Conservation (phyloP, 2,797 vertebrate genomes). For the Sebastiscus tertius region DNA sequence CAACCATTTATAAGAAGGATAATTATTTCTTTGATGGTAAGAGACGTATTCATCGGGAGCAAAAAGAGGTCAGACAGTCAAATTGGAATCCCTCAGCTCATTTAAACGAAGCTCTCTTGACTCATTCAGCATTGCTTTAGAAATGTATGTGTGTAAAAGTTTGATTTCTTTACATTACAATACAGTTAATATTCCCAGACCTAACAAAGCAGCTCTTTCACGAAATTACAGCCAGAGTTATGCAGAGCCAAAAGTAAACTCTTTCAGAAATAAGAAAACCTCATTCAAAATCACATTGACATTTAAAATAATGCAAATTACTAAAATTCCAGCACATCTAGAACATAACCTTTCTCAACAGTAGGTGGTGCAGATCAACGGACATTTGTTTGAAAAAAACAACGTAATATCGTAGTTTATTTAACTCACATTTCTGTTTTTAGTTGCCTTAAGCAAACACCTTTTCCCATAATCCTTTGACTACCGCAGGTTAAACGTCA, state of each 20-base stretch:
- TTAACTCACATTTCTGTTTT: background rate
- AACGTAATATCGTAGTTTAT: background rate
- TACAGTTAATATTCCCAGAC: background rate
- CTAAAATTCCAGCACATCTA: background rate
- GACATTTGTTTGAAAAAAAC: background rate
- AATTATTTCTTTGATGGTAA: background rate
- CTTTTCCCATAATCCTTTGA: background rate
- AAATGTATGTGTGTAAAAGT: background rate
- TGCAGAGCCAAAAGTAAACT: background rate
- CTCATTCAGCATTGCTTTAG: background rate
- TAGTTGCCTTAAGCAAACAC: background rate
- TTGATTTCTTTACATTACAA: background rate
- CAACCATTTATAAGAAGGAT: background rate
- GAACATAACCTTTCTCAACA: background rate
- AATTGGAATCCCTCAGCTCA: background rate
- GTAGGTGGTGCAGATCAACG: background rate
- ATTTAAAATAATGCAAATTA: background rate
- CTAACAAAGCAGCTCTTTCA: background rate
- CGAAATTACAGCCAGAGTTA: background rate
- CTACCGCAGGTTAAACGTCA: background rate
- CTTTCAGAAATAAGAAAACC: background rate
- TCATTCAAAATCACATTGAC: background rate
- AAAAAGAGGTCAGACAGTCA: background rate
- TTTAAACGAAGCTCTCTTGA: background rate
- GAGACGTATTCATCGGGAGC: background rate